Base-by-base conservation (phyloP, 2,888 invertebrate genomes). In the Eupithecia insigniata region DNA sequence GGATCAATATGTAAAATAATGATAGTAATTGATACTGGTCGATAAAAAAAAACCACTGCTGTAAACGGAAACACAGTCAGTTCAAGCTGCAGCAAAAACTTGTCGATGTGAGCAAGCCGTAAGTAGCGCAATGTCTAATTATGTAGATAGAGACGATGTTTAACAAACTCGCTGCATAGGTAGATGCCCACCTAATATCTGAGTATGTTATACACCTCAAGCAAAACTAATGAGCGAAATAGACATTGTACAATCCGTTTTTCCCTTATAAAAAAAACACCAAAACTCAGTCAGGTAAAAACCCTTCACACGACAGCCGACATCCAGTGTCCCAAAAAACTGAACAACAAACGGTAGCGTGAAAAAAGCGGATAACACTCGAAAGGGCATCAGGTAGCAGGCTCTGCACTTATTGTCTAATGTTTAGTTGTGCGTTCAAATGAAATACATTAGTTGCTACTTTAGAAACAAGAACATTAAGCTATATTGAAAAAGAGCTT, bases 351-450 rank as follows among this genome's bases (percentile, higher is more conserved):
- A 77, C 80, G 77, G 85, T 85, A 85, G 85, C 84, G 72, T 75
- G 83, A 18, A 82, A 85, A 84, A 83, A 80, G 73, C 72, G 73
- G 78, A 73, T 76, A 66, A 75, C 82, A 83, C 71, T 75, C 69
- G 32, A 85, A 85, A 81, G 80, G 77, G 78, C 80, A 64, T 82
- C 89, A 90, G 89, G 89, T 89, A 90, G 86, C 65, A n/a, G 32
- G 26, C 73, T 81, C 78, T 79, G 81, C 82, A 82, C 82, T 80
- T 78, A 78, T 81, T 86, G 75, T 83, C 16, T 64, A 58, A 85
- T 85, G 83, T 85, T 79, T 80, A 84, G 80, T 81, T 79, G 85
- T 84, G 86, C 87, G 78, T 82, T 83, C 84, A 87, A 83, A 84
- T 81, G 84, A 81, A 83, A 84, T 74, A 84, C 78, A 87, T 89